Percentiles rank a stretch among this genome's conserved stretches.
Evolutionary conservation across 2,888 invertebrate genomes (phyloP).

Genomic region (Micropterix aruncella): DNA sequence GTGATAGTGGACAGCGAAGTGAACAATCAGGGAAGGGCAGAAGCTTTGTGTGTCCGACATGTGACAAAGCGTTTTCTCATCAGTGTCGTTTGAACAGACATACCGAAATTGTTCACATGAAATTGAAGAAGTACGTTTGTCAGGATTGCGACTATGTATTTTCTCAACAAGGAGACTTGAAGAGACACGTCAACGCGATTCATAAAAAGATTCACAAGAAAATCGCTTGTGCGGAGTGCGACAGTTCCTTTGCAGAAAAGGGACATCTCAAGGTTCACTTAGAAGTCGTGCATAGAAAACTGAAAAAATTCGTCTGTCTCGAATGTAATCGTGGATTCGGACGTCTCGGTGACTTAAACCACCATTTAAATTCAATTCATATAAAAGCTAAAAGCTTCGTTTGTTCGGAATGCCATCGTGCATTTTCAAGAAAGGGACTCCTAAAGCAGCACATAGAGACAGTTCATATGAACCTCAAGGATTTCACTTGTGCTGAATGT

Average conservation of each 20-base stretch:
- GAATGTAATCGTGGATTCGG: background rate
- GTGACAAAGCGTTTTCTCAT: too few species aligned
- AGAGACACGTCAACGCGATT: background rate
- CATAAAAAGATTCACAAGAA: background rate
- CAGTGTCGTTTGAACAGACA: background rate
- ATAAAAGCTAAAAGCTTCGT: background rate
- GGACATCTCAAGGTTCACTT: background rate
- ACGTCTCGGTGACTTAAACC: background rate
- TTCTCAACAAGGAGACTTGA: background rate
- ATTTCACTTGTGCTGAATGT: background rate
- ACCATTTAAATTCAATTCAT: background rate
- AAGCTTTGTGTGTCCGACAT: too few species aligned
- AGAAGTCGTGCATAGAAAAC: background rate
- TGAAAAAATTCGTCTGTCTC: background rate
- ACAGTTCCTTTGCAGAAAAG: background rate
- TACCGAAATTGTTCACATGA: background rate
- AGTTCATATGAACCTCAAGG: background rate
- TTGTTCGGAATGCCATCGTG: background rate
- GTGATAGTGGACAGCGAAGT: too few species aligned
- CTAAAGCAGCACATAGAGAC: background rate
- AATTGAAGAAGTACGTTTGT: background rate
- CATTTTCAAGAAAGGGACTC: background rate
- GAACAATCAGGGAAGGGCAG: too few species aligned
- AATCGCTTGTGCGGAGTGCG: background rate
- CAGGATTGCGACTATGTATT: background rate